phyloP scores from a whole-genome alignment of 2,113 vertebrate genomes.

The Bungarus multicinctus region DNA sequence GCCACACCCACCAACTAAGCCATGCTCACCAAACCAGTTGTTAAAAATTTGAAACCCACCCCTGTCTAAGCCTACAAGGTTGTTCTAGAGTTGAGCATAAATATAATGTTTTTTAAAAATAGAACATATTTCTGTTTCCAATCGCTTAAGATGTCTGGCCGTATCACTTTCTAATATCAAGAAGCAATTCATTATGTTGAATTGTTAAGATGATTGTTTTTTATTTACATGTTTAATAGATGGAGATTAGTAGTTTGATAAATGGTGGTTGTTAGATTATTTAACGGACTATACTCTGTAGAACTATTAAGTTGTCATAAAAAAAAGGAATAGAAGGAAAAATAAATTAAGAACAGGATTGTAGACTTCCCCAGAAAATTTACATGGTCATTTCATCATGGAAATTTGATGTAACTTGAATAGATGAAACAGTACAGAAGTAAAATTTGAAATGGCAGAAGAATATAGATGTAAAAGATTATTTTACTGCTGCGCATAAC shows the following conservation, averaged over 20 bases:
- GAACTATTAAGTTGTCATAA: constrained; percentile 8
- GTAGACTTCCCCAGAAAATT: constrained; percentile 1
- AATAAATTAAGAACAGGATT: neutral
- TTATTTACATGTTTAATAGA: neutral
- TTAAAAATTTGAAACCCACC: no score
- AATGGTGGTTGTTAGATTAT: neutral
- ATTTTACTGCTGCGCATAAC: no score
- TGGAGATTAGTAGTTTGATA: neutral
- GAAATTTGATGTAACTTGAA: no score
- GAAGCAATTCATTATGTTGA: neutral
- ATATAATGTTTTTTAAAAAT: no score
- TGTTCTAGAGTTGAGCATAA: no score
- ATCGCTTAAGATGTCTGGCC: no score
- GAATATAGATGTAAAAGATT: no score
- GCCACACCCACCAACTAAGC: no score
- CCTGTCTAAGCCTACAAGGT: no score
- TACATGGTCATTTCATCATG: neutral
- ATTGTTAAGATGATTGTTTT: neutral
- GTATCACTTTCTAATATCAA: neutral
- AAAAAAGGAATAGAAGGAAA: neutral
- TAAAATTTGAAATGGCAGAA: no score
- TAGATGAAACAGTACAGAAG: constrained; percentile 8
- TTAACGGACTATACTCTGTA: neutral
- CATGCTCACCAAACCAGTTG: no score
- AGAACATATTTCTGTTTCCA: no score